Evolutionary conservation across 2,113 vertebrate genomes (phyloP), one percentile per base, ranked within the genome.

Genomic region (Oophaga pumilio): DNA sequence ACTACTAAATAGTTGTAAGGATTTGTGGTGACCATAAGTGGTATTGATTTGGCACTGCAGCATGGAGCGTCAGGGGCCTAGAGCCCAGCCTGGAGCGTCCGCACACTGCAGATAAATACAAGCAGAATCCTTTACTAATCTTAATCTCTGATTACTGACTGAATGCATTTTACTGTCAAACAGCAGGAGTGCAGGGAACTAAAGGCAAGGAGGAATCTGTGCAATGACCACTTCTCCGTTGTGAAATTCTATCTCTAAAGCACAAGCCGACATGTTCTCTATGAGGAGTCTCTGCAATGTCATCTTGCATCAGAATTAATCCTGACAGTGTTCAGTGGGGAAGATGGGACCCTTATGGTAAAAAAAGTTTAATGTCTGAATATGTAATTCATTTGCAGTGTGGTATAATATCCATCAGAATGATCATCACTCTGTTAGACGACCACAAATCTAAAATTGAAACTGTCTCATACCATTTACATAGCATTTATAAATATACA

Each of bases 91-190:
- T 49, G 53, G 24, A 81, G 85, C 64, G 14, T 20, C 56, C 50
- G 15, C 17, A 33, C 12, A 20, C 62, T 68, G 76, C n/a, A 69
- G 85, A 80, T 87, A 87, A 87, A 87, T 71, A 81, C 60, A 66
- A 18, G 28, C 78, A 43, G 53, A 71, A 60, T 73, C 66, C 78
- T 76, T n/a, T 81, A 43, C 62, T 87, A 89, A 81, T 89, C 88
- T 93, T 95, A 94, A 95, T 93, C 94, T 93, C 91, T 92, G 93
- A 90, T 94, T 90, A 93, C 90, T 89, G 93, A 89, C 92, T 89
- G 93, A 88, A 90, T 89, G 89, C 22, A 10, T 92, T 93, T 95
- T 93, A 92, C 91, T 93, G 92, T 91, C 93, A 93, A 92, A 90
- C 92, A 92, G 52, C 60, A 87, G 88, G 93, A 89, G 92, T 89